A percentile compares a stretch with the other conserved stretches of the same genome.
Conservation (phyloP, 2,888 invertebrate genomes). For the Leucophenga montana region DNA sequence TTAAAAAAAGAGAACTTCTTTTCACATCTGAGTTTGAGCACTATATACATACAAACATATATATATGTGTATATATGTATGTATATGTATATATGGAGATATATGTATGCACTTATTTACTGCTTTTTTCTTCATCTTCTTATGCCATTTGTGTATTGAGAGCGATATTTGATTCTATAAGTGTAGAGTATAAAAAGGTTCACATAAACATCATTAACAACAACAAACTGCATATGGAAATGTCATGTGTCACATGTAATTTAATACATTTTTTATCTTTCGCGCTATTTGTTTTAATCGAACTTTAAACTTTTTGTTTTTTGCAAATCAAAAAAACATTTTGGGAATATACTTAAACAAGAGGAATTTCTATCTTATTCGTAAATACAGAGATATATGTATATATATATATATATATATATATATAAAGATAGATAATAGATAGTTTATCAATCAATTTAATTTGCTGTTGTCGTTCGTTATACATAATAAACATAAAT, state of each 20-base stretch:
- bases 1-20: not conserved
- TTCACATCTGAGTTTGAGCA: constrained; percentile 2
- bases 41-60: not conserved
- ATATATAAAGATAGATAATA: no score
- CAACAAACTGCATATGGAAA: constrained; percentile 46
- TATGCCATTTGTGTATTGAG: not conserved
- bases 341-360: no score
- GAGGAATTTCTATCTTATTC: constrained; percentile 43
- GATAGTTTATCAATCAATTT: constrained; percentile 48
- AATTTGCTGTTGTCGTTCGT: constrained; percentile 38
- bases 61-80: not conserved
- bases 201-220: constrained; percentile 50
- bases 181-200: constrained; percentile 13
- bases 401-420: no score
- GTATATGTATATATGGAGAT: not conserved
- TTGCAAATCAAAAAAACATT: constrained; percentile 16
- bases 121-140: not conserved
- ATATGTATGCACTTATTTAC: constrained; percentile 2
- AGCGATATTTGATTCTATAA: not conserved
- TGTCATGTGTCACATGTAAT: constrained; percentile 47
- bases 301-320: constrained; percentile 40
- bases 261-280: constrained; percentile 44
- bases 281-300: constrained; percentile 41
- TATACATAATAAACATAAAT: constrained; percentile 53
- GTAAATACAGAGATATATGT: constrained; percentile 50